Conservation (phyloP, 2,888 invertebrate species). For the Cosmorhoe ocellata region DNA sequence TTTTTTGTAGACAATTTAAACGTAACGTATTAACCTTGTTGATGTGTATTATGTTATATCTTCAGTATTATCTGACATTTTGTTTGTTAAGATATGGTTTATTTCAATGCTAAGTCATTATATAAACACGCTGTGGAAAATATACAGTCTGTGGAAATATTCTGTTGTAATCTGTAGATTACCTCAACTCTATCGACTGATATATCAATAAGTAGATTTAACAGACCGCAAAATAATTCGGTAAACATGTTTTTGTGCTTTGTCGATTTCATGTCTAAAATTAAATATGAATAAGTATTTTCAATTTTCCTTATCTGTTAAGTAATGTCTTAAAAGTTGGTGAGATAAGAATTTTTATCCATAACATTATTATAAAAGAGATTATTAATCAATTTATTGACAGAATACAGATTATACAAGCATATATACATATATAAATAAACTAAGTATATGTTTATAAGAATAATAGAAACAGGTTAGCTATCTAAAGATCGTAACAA, state of each 20-base stretch:
- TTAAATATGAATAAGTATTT: slow-evolving; percentile 5
- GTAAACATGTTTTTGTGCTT: slow-evolving; percentile 41
- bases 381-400: too few species aligned
- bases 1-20: not conserved
- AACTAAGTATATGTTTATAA: too few species aligned
- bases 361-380: too few species aligned
- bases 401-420: too few species aligned
- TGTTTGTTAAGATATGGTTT: slow-evolving; percentile 32
- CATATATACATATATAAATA: too few species aligned
- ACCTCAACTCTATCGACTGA: slow-evolving; percentile 34
- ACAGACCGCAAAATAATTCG: slow-evolving; percentile 34
- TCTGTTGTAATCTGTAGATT: slow-evolving; percentile 42
- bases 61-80: slow-evolving; percentile 26
- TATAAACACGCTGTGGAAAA: slow-evolving; percentile 37
- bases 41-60: slow-evolving; percentile 22
- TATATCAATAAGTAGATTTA: slow-evolving; percentile 37
- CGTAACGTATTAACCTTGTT: slow-evolving; percentile 32
- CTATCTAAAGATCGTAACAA: too few species aligned
- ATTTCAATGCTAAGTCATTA: slow-evolving; percentile 41
- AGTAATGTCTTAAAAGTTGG: too few species aligned
- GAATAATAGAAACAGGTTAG: too few species aligned
- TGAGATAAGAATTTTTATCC: too few species aligned
- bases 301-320: not conserved
- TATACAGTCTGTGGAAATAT: slow-evolving; percentile 43
- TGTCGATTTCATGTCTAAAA: slow-evolving; percentile 11